These are phyloP conservation scores for Ceyx cyanopectus DNA, from an alignment of 2,113 vertebrate species.

Conservation along the genomic window DNA sequence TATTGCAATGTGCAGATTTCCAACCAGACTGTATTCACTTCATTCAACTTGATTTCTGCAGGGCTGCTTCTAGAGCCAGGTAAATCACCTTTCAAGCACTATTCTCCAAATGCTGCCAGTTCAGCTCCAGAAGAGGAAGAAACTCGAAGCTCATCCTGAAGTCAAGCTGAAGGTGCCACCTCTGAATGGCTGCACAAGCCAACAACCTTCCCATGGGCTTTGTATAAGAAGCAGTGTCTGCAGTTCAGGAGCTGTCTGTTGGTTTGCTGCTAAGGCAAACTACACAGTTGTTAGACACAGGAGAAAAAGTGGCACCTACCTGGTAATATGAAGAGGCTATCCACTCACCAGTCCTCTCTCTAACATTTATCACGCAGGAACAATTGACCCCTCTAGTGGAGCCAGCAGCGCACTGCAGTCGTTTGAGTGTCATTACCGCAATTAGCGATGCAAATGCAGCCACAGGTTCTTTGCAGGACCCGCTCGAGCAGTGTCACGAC, in stretches of 20 bases:
- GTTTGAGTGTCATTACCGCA: neutral
- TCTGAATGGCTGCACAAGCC: neutral
- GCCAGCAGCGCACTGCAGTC: constrained; percentile 43
- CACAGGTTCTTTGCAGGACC: neutral
- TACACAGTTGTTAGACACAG: neutral
- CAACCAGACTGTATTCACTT: neutral
- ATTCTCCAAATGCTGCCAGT: neutral
- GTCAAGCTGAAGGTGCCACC: neutral
- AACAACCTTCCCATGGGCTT: neutral
- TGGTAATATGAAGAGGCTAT: neutral
- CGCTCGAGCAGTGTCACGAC: neutral
- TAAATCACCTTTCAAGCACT: neutral
- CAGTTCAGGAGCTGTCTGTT: neutral
- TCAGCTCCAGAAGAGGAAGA: neutral
- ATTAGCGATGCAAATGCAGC: neutral
- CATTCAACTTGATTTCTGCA: neutral
- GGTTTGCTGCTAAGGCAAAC: neutral
- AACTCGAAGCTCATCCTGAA: neutral
- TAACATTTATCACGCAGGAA: constrained; percentile 40
- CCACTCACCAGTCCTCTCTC: neutral
- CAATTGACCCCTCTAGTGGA: constrained; percentile 84
- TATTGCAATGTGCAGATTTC: neutral
- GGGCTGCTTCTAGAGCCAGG: neutral
- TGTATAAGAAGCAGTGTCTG: neutral
- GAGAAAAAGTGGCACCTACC: neutral